phyloP scores from a whole-genome alignment of 92 coral and sea anemone species.

The Phymanthus crucifer region DNA sequence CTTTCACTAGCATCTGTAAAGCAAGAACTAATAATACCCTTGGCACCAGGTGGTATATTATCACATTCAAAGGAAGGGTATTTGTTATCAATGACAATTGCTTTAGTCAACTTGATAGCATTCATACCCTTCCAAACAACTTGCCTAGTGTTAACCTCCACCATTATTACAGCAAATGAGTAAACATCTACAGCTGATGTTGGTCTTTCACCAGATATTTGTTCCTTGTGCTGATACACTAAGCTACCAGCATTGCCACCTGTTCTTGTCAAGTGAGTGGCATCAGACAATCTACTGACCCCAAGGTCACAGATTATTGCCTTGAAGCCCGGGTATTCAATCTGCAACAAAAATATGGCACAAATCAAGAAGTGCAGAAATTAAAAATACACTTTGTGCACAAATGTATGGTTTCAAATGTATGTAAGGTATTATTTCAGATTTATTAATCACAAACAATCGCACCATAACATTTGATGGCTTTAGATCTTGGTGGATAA shows the following conservation, averaged over 20 bases:
- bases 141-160: slow-evolving; percentile 25
- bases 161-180: slow-evolving; percentile 36
- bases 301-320: slow-evolving; percentile 49
- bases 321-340: slow-evolving; percentile 40
- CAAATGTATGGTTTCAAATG: too few relatives aligned
- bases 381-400: too few relatives aligned
- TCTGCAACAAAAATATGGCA: slow-evolving; percentile 13
- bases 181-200: slow-evolving; percentile 42
- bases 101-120: background rate
- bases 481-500: slow-evolving; percentile 32
- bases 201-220: slow-evolving; percentile 32
- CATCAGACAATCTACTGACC: slow-evolving; percentile 38
- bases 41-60: slow-evolving; percentile 6
- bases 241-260: slow-evolving; percentile 47
- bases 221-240: slow-evolving; percentile 52
- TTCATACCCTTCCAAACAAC: slow-evolving; percentile 41
- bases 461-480: slow-evolving; percentile 27
- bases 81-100: slow-evolving; percentile 11
- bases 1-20: slow-evolving; percentile 4
- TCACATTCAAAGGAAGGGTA: background rate
- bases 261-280: slow-evolving; percentile 26
- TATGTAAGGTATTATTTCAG: too few relatives aligned
- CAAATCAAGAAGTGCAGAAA: too few relatives aligned
- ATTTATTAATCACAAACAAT: background rate
- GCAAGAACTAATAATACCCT: slow-evolving; percentile 8